A percentile compares a stretch with the other conserved stretches of the same genome.
These are phyloP conservation scores for Pseudococcus longispinus DNA, from an alignment of 2,888 invertebrate species.

Conservation along the genomic window DNA sequence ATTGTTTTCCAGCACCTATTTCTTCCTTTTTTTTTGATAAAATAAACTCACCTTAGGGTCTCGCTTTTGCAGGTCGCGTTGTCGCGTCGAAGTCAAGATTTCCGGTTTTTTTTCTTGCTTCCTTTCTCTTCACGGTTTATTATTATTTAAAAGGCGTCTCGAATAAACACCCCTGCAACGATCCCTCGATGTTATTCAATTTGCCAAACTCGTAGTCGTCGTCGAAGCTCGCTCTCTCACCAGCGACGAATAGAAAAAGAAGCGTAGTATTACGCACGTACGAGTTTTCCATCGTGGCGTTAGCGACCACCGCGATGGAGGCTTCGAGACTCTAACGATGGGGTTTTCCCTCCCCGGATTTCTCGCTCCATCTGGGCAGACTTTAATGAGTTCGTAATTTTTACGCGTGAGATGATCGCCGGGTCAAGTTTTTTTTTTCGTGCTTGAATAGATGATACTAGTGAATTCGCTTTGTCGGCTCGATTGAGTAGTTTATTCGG, in stretches of 20 bases:
- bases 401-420: slow-evolving; percentile 19
- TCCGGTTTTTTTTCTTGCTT: not conserved
- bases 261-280: slow-evolving; percentile 7
- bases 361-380: not conserved
- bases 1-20: not conserved
- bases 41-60: not conserved
- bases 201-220: not conserved
- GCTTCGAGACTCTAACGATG: not conserved
- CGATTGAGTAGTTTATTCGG: slow-evolving; percentile 12
- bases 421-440: not conserved
- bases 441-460: not conserved
- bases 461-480: not conserved
- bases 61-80: no score
- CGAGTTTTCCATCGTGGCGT: not conserved
- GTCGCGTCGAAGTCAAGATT: not conserved
- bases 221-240: not conserved
- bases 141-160: slow-evolving; percentile 17
- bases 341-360: not conserved
- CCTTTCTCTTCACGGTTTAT: not conserved
- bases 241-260: slow-evolving; percentile 10
- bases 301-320: no score
- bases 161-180: not conserved
- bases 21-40: not conserved
- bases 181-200: not conserved
- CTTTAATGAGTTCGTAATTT: slow-evolving; percentile 23